Evolutionary conservation across 2,888 invertebrate species (phyloP).

Genomic region (Marronus borbonicus): DNA sequence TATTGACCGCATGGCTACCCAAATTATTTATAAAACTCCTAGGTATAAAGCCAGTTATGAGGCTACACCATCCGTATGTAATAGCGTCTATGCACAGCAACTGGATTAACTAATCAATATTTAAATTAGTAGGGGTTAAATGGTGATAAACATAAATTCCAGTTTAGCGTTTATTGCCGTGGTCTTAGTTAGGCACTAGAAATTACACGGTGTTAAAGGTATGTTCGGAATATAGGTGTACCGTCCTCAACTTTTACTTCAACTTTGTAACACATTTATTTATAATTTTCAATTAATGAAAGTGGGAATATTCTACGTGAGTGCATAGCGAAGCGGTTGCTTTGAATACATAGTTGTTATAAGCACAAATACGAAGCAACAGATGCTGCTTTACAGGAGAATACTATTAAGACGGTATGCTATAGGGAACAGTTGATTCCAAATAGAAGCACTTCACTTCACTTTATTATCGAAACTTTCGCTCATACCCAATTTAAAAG

Average conservation of each 20-base stretch:
- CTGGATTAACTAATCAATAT: conserved; percentile 30
- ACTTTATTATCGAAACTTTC: conserved; percentile 35
- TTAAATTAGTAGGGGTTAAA: conserved; percentile 17
- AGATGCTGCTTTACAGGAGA: conserved; percentile 20
- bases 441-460: conserved; percentile 34
- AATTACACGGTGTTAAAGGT: too few species aligned
- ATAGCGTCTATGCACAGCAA: background rate
- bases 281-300: background rate
- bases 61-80: conserved; percentile 1
- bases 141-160: background rate
- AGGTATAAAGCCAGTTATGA: background rate
- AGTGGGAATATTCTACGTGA: background rate
- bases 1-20: conserved; percentile 3
- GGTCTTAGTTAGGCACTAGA: too few species aligned
- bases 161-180: background rate
- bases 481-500: conserved; percentile 40
- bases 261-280: too few species aligned
- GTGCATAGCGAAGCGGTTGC: background rate
- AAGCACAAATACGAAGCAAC: conserved; percentile 24
- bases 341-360: background rate
- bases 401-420: background rate
- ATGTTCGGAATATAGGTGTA: too few species aligned
- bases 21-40: conserved; percentile 24
- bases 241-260: too few species aligned
- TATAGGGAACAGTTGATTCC: conserved; percentile 15